Evolutionary conservation across 2,113 vertebrate genomes (phyloP), one percentile per base, ranked within the genome.

Genomic region (Malaclemys terrapin): DNA sequence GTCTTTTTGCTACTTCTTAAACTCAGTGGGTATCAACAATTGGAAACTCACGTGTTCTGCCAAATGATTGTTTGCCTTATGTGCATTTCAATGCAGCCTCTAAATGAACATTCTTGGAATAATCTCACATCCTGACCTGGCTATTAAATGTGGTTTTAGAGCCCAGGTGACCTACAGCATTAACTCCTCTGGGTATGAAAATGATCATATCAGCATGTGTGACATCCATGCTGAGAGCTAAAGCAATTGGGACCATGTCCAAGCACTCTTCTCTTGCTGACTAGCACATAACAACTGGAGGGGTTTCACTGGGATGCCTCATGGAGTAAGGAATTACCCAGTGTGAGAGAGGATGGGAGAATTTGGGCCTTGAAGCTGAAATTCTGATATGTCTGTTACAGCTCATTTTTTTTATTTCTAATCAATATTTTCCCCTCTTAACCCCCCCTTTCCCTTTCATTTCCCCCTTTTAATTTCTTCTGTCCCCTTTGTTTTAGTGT

Each of bases 31-130:
- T 84, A 22, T 84, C 47, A 92, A 65, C 80, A 92, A 80, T 9
- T 72, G 87, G 65, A 59, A 95, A 85, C 53, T 2, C 65, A 42
- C 17, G 53, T 62, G 16, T 86, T 90, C 93, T 87, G 94, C 62
- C 86, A 54, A 92, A 81, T 12, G 52, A 7, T 87, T 12, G n/a
- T 87, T 85, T 31, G 7, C 0, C 50, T 85, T 90, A n/a, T 88
- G 59, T 78, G 35, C 47, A 25, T 89, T 94, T 93, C 47, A 88
- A 3, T 88, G 83, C 89, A 90, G 79, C n/a, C 78, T 82, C 84
- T 50, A 50, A 38, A 93, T 13, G 35, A 89, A 93, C 88, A 50
- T 92, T 89, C 91, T 86, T 25, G 76, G 12, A 35, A 42, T 52
- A 82, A 79, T 49, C 53, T 65, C 2, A 1, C 75, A 76, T 13